Evolutionary conservation across 2,113 vertebrate genomes (phyloP).

Genomic region (Hippocampus zosterae): DNA sequence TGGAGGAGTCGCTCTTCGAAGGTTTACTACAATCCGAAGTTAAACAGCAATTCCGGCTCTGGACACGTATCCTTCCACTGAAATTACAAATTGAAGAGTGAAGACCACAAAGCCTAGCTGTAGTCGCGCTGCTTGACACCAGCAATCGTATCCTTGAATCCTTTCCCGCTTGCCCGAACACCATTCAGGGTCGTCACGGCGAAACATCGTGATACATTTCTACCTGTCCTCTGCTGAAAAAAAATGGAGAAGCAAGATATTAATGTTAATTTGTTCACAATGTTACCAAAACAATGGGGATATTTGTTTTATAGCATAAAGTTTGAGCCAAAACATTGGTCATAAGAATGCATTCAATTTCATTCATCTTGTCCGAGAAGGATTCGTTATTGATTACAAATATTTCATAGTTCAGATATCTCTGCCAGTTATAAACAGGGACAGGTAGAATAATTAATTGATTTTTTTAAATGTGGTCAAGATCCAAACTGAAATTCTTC

Average conservation of each 20-base stretch:
- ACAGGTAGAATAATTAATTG: no score
- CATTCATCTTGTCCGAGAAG: neutral
- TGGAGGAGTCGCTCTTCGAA: constrained; percentile 20
- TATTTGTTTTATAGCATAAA: neutral
- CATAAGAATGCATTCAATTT: neutral
- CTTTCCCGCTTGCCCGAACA: no score
- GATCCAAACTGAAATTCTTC: neutral
- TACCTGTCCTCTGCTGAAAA: no score
- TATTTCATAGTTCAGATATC: neutral
- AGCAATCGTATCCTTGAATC: no score
- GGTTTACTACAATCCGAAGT: neutral
- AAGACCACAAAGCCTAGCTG: no score
- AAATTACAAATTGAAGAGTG: no score
- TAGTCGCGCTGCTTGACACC: no score
- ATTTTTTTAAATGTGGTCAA: neutral
- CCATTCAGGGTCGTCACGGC: no score
- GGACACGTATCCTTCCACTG: no score
- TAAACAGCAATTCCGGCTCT: neutral
- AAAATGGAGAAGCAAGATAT: no score
- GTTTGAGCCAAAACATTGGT: neutral
- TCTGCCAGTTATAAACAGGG: neutral
- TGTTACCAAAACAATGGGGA: neutral
- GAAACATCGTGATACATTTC: no score
- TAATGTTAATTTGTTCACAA: neutral
- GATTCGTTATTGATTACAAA: neutral